Percentiles rank a stretch among this genome's conserved stretches.
These are phyloP conservation scores for Eueides isabella DNA, from an alignment of 1,140 invertebrate genomes.

Conservation along the genomic window DNA sequence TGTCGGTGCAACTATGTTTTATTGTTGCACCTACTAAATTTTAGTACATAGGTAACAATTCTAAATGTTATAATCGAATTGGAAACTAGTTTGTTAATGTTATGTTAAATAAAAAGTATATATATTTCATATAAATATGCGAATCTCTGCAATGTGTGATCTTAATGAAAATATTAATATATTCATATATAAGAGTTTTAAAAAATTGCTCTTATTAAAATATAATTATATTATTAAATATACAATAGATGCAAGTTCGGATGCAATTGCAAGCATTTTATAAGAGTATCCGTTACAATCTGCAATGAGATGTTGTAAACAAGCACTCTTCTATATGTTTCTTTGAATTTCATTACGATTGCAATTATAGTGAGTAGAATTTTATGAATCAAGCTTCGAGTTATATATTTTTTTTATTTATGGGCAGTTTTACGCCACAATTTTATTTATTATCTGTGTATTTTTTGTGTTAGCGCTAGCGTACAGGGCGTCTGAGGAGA, in stretches of 20 bases:
- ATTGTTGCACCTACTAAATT: neutral
- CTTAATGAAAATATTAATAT: too few relatives aligned
- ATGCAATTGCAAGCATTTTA: conserved; percentile 47
- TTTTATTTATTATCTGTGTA: too few relatives aligned
- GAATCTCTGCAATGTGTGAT: too few relatives aligned
- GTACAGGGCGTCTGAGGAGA: too few relatives aligned
- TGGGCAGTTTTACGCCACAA: too few relatives aligned
- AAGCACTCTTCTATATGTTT: conserved; percentile 67
- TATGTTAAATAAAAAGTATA: too few relatives aligned
- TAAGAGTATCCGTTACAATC: conserved; percentile 46
- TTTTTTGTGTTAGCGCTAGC: too few relatives aligned
- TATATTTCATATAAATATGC: too few relatives aligned
- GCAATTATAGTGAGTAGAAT: conserved; percentile 32
- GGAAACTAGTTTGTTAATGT: neutral
- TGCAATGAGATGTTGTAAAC: conserved; percentile 55
- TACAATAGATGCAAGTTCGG: neutral
- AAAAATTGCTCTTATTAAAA: too few relatives aligned
- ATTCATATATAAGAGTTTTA: too few relatives aligned
- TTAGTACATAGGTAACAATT: neutral
- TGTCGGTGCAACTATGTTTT: conserved; percentile 28
- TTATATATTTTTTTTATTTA: neutral
- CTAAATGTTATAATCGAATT: neutral
- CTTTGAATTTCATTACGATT: conserved; percentile 66
- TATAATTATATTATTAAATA: neutral
- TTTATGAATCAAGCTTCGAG: neutral